Base-by-base conservation (phyloP, 2,797 vertebrate genomes). In the Hoplostethus atlanticus region DNA sequence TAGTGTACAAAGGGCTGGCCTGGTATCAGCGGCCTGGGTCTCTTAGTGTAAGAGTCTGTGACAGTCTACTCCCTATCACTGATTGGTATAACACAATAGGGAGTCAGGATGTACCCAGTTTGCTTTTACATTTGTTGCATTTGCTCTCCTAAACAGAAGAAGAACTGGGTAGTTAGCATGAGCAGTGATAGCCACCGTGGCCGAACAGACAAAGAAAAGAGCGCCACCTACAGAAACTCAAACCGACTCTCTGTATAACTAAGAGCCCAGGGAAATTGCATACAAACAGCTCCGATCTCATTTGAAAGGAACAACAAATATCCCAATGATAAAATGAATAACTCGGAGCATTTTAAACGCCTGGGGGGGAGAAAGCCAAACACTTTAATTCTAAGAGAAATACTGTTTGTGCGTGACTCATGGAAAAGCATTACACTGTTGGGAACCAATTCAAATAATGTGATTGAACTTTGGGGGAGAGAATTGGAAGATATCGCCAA, bases 361-460 rank as follows among this genome's bases (percentile, higher is more conserved):
- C 17, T 52, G 30, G 31, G 47, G 21, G 25, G 28, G 21, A 75
- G 3, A 52, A 7, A 17, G n/a, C 16, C 3, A 40, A 61, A 56
- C 34, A 38, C 34, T 31, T 60, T 30, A 54, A 30, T n/a, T 11
- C 50, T 56, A 56, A 9, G 5, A 30, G 8, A 66, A 64, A 30
- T 65, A n/a, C 65, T 58, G 48, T 42, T 48, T 31, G 5, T 40
- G 30, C 38, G 9, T 12, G 46, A 47, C 31, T 73, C 17, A 31
- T 38, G 21, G 48, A 69, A n/a, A 57, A 9, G 54, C 36, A 40
- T 17, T 38, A 36, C 16, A 40, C 8, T 30, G 48, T 55, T 73
- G n/a, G 28, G 69, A 76, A 58, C 13, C 16, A 38, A 44, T 62
- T 73, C 15, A 54, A 73, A 51, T 65, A 60, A 77, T 78, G 12